Percentiles rank a stretch among this genome's conserved stretches.
Evolutionary conservation across 2,888 invertebrate species (phyloP).

Genomic region (Phragmatobia fuliginosa): DNA sequence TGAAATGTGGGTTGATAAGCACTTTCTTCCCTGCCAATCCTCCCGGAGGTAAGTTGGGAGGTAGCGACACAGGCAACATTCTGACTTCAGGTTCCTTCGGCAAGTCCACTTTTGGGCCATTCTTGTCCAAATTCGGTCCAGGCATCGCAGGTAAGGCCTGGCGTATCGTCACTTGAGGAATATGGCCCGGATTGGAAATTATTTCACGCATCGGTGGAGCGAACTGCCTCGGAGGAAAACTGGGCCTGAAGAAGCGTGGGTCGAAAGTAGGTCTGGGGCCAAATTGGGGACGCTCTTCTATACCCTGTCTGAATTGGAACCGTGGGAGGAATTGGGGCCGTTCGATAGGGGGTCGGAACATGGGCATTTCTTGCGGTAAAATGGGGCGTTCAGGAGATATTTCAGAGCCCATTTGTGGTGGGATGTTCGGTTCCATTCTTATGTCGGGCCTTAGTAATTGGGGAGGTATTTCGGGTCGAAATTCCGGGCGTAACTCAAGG

Average conservation of each 20-base stretch:
- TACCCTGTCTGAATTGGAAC: slow-evolving; percentile 58
- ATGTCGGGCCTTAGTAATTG: slow-evolving; percentile 34
- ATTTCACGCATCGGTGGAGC: slow-evolving; percentile 65
- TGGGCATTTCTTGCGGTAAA: slow-evolving; percentile 51
- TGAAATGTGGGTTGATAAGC: slow-evolving; percentile 89
- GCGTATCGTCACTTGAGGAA: slow-evolving; percentile 75
- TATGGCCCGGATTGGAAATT: slow-evolving; percentile 58
- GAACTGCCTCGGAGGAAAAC: slow-evolving; percentile 60
- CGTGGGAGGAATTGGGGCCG: slow-evolving; percentile 50
- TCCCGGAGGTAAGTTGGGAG: slow-evolving; percentile 66
- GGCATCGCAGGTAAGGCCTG: slow-evolving; percentile 58
- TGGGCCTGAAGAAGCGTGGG: slow-evolving; percentile 59
- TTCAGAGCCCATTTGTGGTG: slow-evolving; percentile 54
- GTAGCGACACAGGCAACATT: slow-evolving; percentile 75
- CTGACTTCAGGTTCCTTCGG: slow-evolving; percentile 72
- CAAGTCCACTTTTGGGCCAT: slow-evolving; percentile 30
- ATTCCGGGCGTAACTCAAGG: slow-evolving; percentile 42
- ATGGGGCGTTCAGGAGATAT: slow-evolving; percentile 61
- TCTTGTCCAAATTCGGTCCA: slow-evolving; percentile 35
- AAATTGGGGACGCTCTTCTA: slow-evolving; percentile 57
- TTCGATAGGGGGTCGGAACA: slow-evolving; percentile 53
- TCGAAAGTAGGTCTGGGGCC: slow-evolving; percentile 59
- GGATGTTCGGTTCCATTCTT: slow-evolving; percentile 24
- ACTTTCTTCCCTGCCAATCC: slow-evolving; percentile 87
- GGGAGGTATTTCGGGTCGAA: slow-evolving; percentile 37